Evolutionary conservation across 2,113 vertebrate genomes (phyloP).

Genomic region (Cyanistes caeruleus): DNA sequence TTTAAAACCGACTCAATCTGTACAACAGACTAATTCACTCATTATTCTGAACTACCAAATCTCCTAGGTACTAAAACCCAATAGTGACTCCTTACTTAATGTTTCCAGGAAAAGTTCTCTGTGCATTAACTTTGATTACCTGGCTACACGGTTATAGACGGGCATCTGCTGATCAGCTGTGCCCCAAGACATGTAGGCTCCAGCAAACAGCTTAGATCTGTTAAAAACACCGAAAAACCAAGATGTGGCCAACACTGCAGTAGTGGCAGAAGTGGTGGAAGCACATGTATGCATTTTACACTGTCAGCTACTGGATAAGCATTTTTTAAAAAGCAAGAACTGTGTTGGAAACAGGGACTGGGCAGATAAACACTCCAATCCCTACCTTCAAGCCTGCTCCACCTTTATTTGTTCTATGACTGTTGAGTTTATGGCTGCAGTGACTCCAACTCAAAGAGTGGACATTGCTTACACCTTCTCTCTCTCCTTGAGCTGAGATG

Average conservation of each 20-base stretch:
- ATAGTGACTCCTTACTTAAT: background rate
- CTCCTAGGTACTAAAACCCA: background rate
- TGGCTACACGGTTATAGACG: background rate
- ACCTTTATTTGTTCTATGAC: background rate
- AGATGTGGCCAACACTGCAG: background rate
- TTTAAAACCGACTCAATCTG: background rate
- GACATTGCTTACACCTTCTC: background rate
- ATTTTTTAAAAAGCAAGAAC: background rate
- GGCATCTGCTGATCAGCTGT: constrained; percentile 30
- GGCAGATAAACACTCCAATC: background rate
- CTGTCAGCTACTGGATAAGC: background rate
- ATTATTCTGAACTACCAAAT: background rate
- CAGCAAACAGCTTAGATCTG: background rate
- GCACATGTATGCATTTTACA: background rate
- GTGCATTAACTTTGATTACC: background rate
- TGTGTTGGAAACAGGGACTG: background rate
- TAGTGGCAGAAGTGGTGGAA: background rate
- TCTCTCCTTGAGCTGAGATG: background rate
- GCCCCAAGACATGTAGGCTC: background rate
- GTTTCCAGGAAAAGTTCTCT: background rate
- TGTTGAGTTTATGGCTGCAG: background rate
- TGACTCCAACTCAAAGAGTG: background rate
- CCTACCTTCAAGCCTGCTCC: background rate
- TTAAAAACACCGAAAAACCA: background rate
- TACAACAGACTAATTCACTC: background rate